Evolutionary conservation across 2,888 invertebrate genomes (phyloP), one percentile per base, ranked within the genome.

Genomic region (Cheilosia soror): DNA sequence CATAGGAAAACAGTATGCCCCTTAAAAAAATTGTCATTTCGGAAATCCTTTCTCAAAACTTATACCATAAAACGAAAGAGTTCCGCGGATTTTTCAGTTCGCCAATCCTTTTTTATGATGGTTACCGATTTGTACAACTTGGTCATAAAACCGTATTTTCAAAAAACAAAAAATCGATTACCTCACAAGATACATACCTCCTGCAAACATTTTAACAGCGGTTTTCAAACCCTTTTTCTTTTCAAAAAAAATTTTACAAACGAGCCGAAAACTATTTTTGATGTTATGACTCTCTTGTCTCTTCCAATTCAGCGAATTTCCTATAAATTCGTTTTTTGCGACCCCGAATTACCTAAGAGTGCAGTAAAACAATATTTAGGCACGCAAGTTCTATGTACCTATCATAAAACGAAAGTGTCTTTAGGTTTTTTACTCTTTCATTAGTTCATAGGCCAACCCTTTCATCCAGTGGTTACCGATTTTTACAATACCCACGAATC

Each of bases 381-480:
- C 33, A 27, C 33, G n/a, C 44, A 42, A 27, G 66, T 72, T 79
- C 15, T 4, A 9, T 5, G 15, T 4, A 33, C 13, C n/a, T n/a
- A n/a, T n/a, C 65, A 65, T 66, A 83, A 83, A 83, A 68, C 49
- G 66, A 77, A 77, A 82, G 77, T 71, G 82, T 78, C 73, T 55
- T 33, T n/a, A 7, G 0, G 1, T 31, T 25, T 42, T 66, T 63
- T 1, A 0, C 4, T 37, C 11, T 3, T 37, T 37, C 9, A 37
- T 68, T 62, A 31, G 49, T 11, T 63, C n/a, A n/a, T n/a, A n/a
- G 37, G n/a, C 62, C 83, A 83, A 83, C 83, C 79, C 83, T 83
- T 83, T 83, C 60, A 63, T 57, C 33, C 69, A 58, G 66, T 75
- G 68, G 68, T 73, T 58, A 83, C 55, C 20, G 13, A 58, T 13